Evolutionary conservation across 2,888 invertebrate species (phyloP).

Genomic region (Sesia bembeciformis): DNA sequence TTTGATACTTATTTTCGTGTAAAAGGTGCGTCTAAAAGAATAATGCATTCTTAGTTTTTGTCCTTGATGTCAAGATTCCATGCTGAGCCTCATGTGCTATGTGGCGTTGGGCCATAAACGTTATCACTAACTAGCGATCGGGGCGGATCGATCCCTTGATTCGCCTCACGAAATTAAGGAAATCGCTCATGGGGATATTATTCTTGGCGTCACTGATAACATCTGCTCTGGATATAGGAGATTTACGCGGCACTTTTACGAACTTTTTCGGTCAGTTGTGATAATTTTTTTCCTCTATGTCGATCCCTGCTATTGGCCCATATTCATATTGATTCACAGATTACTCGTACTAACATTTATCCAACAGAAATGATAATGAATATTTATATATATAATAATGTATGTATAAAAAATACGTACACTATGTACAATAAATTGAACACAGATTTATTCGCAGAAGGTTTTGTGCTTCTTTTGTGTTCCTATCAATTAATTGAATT

Average conservation of each 20-base stretch:
- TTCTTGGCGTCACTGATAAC: constrained; percentile 36
- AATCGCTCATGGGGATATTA: constrained; percentile 74
- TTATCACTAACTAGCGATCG: constrained; percentile 69
- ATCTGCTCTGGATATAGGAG: constrained; percentile 40
- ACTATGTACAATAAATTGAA: no score
- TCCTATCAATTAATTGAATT: no score
- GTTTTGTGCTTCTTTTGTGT: no score
- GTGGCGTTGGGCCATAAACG: constrained; percentile 59
- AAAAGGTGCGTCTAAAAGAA: no score
- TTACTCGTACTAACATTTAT: no score
- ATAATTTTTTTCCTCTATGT: constrained; percentile 13
- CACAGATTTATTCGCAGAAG: no score
- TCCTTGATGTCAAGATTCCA: constrained; percentile 18
- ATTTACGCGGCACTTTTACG: constrained; percentile 33
- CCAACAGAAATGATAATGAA: no score
- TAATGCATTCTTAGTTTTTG: no score
- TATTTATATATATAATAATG: no score
- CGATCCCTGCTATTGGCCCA: constrained; percentile 1
- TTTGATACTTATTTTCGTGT: no score
- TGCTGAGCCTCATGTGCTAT: constrained; percentile 13
- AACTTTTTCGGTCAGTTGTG: constrained; percentile 26
- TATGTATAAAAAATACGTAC: no score
- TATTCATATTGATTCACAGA: no score
- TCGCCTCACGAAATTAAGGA: constrained; percentile 72
- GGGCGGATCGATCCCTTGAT: constrained; percentile 69